Evolutionary conservation across 1,140 invertebrate species (phyloP).

Genomic region (Vanessa tameamea): DNA sequence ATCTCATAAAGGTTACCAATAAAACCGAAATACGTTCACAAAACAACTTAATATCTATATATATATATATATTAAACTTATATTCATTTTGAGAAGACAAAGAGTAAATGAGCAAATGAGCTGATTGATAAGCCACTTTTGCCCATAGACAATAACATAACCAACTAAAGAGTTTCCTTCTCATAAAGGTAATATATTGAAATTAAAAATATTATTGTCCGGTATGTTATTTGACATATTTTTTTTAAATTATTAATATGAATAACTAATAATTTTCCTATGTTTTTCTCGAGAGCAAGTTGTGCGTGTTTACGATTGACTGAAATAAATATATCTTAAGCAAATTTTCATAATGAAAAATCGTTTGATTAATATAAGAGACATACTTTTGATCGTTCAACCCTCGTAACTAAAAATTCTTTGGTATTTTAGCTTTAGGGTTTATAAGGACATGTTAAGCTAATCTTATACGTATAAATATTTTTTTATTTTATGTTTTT

Average conservation of each 20-base stretch:
- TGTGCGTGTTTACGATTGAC: slow-evolving; percentile 20
- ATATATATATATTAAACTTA: neutral
- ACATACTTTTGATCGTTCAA: slow-evolving; percentile 72
- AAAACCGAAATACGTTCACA: neutral
- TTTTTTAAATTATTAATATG: neutral
- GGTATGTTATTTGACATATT: no score
- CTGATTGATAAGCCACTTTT: no score
- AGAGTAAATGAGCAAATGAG: no score
- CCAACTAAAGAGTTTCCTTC: no score
- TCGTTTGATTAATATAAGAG: slow-evolving; percentile 52
- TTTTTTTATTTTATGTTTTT: slow-evolving; percentile 13
- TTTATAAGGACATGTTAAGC: neutral
- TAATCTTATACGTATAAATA: slow-evolving; percentile 4
- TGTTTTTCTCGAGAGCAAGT: slow-evolving; percentile 7
- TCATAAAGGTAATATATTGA: no score
- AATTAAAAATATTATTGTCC: no score
- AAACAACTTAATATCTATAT: slow-evolving; percentile 1
- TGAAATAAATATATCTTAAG: neutral
- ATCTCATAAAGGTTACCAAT: neutral
- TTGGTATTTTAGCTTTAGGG: slow-evolving; percentile 40
- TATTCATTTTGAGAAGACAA: no score
- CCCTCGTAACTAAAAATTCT: slow-evolving; percentile 64
- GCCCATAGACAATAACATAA: no score
- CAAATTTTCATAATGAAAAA: neutral
- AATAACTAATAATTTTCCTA: neutral